A percentile compares a stretch with the other conserved stretches of the same genome.
Evolutionary conservation across 2,797 vertebrate species (phyloP).

Genomic region (Chrysocyon brachyurus): DNA sequence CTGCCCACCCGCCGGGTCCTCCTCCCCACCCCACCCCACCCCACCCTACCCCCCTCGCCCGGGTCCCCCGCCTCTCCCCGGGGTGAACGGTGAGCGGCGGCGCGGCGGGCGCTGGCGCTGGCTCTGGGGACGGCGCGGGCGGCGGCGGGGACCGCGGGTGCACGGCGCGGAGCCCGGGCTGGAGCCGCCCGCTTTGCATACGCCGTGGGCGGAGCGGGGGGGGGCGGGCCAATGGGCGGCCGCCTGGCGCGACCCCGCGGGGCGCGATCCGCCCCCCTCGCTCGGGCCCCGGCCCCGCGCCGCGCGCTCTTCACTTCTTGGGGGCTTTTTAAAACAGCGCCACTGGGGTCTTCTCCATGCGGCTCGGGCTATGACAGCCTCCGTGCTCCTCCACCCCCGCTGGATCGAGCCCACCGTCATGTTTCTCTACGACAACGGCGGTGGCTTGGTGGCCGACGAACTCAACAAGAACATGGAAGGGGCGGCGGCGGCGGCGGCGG

Average conservation of each 20-base stretch:
- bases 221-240: slow-evolving; percentile 93
- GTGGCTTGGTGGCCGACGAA: slow-evolving; percentile 93
- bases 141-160: slow-evolving; percentile 68
- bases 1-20: neutral
- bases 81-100: slow-evolving; percentile 33
- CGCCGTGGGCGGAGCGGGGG: slow-evolving; percentile 93
- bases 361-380: slow-evolving; percentile 99
- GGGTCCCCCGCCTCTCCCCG: slow-evolving; percentile 40
- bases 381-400: slow-evolving; percentile 98
- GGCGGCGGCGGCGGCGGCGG: slow-evolving; percentile 88
- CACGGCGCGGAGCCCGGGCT: neutral
- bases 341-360: slow-evolving; percentile 94
- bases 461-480: slow-evolving; percentile 99
- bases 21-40: neutral
- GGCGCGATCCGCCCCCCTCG: slow-evolving; percentile 90
- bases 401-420: slow-evolving; percentile 99
- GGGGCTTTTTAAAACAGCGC: slow-evolving; percentile 95
- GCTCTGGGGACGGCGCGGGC: slow-evolving; percentile 62
- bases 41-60: neutral
- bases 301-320: slow-evolving; percentile 94
- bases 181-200: slow-evolving; percentile 94
- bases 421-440: slow-evolving; percentile 98
- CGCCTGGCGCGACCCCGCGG: slow-evolving; percentile 89
- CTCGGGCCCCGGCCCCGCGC: slow-evolving; percentile 84
- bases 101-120: slow-evolving; percentile 48